Evolutionary conservation across 2,113 vertebrate genomes (phyloP), one percentile per base, ranked within the genome.

Genomic region (Alligator sinensis): DNA sequence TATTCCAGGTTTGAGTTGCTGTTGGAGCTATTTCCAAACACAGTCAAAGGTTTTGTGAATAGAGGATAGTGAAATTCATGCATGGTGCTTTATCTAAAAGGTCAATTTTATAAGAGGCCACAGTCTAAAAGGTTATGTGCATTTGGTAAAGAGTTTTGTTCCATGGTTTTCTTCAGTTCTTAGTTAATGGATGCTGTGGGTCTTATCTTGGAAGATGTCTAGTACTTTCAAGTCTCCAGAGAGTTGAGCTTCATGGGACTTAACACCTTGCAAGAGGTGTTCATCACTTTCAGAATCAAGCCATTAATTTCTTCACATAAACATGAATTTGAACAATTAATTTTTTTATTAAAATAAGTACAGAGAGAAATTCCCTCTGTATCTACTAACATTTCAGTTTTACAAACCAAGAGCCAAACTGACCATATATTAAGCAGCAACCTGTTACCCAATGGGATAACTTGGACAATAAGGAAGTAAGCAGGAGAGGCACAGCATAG

Each of bases 331-430:
- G 5, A 94, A 81, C 47, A 92, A 4, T 21, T n/a, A n/a, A 84
- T 58, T 60, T 80, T 30, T 79, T 57, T 21, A 91, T 80, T 72
- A n/a, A 74, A 79, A 82, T 2, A 90, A 87, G 59, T 76, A 25
- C 5, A 13, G 59, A 21, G 59, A 21, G 59, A 21, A 60, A 21
- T 79, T 88, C 60, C 81, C 88, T 25, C 79, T 88, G 54, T 1
- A 0, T 80, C 91, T 90, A 30, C 78, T 62, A 89, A 30, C 24
- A 22, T 27, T 91, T 78, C 68, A 80, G 15, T 84, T 86, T 1
- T 79, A 66, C 87, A 92, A 89, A 68, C 93, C 93, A 85, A 82
- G 94, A 93, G 82, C 55, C 91, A 96, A 93, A 95, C 75, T 92
- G 91, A 82, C 75, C 58, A 70, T 9, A 24, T 24, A 24, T 62